Conservation (phyloP, 2,888 invertebrate species). For the Drosophila mulleri region DNA sequence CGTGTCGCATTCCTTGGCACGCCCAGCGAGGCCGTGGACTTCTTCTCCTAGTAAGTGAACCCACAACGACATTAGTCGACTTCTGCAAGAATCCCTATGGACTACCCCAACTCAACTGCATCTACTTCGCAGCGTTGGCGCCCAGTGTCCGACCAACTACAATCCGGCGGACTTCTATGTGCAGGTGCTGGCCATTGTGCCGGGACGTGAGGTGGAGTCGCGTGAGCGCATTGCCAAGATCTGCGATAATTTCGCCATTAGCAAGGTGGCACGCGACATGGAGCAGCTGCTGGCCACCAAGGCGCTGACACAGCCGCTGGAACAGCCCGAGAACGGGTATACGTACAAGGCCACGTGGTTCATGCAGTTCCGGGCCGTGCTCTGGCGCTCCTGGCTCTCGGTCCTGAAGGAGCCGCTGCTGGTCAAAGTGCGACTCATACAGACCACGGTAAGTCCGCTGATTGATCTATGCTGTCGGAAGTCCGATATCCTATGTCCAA, state of each 20-base stretch:
- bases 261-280: conserved; percentile 83
- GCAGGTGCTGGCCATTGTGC: conserved; percentile 94
- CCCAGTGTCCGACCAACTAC: conserved; percentile 94
- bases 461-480: no score
- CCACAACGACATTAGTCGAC: not conserved
- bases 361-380: conserved; percentile 94
- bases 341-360: conserved; percentile 90
- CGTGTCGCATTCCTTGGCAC: conserved; percentile 95
- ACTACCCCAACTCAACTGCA: not conserved
- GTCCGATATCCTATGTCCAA: not conserved
- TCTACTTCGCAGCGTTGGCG: conserved; percentile 88
- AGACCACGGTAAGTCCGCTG: conserved; percentile 91
- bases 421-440: conserved; percentile 94
- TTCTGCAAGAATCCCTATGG: no score
- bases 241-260: conserved; percentile 89
- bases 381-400: conserved; percentile 96
- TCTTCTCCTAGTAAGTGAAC: conserved; percentile 89
- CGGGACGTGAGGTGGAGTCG: conserved; percentile 92
- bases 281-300: conserved; percentile 78
- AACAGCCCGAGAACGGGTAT: conserved; percentile 87
- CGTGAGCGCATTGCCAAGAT: conserved; percentile 91
- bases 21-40: conserved; percentile 90
- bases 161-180: conserved; percentile 98
- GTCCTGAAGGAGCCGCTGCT: conserved; percentile 95
- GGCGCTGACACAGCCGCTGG: conserved; percentile 61